Evolutionary conservation across 1,140 invertebrate genomes (phyloP).

Genomic region (Hermetia illucens): DNA sequence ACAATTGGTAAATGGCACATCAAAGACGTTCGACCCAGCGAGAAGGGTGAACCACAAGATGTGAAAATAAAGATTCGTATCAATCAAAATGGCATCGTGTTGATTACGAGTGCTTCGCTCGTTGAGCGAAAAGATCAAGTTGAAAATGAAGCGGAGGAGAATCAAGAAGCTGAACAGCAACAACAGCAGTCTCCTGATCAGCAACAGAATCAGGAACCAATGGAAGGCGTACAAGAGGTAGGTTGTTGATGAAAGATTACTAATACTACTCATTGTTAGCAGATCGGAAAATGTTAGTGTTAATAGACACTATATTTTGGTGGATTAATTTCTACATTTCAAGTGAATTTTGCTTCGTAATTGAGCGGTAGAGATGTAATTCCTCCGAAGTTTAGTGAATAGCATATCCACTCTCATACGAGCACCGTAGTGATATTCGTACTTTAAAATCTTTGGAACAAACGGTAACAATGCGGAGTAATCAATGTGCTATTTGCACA

Average conservation of each 20-base stretch:
- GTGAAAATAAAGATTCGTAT: slow-evolving; percentile 91
- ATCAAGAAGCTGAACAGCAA: slow-evolving; percentile 36
- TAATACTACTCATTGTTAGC: too few relatives aligned
- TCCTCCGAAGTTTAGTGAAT: too few relatives aligned
- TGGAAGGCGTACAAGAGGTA: slow-evolving; percentile 35
- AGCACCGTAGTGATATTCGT: too few relatives aligned
- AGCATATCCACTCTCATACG: too few relatives aligned
- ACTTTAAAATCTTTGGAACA: too few relatives aligned
- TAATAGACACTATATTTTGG: too few relatives aligned
- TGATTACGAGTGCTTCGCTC: slow-evolving; percentile 68
- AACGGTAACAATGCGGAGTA: too few relatives aligned
- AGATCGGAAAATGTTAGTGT: too few relatives aligned
- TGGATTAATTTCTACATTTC: too few relatives aligned
- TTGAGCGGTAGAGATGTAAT: too few relatives aligned
- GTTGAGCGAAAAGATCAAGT: slow-evolving; percentile 64
- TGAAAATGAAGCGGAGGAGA: slow-evolving; percentile 43
- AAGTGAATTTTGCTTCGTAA: too few relatives aligned
- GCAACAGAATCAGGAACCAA: slow-evolving; percentile 34
- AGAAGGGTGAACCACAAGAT: slow-evolving; percentile 81
- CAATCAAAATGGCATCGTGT: slow-evolving; percentile 85
- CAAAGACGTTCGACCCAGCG: slow-evolving; percentile 66
- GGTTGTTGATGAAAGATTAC: slow-evolving; percentile 2
- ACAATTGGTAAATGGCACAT: slow-evolving; percentile 79
- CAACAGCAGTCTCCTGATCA: slow-evolving; percentile 31
- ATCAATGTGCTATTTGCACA: too few relatives aligned